Evolutionary conservation across 1,140 invertebrate genomes (phyloP).

Genomic region (Cherax quadricarinatus): DNA sequence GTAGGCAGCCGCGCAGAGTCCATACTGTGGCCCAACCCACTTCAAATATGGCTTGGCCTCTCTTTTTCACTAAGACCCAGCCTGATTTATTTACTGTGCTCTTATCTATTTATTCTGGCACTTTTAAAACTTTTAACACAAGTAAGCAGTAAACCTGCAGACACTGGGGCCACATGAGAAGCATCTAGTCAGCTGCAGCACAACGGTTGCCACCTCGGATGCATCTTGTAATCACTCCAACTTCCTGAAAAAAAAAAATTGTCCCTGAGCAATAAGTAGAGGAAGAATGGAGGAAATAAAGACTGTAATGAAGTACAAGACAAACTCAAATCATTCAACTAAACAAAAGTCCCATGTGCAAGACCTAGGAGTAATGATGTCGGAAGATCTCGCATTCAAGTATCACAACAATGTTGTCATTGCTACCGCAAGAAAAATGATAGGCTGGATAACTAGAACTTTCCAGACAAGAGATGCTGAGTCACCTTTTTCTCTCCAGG

Average conservation of each 20-base stretch:
- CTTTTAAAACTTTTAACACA: neutral
- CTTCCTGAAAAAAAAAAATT: neutral
- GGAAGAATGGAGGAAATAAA: too few relatives aligned
- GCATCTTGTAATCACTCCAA: neutral
- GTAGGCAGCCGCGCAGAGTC: slow-evolving; percentile 38
- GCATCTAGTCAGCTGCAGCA: slow-evolving; percentile 6
- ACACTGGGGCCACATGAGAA: neutral
- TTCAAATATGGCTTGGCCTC: slow-evolving; percentile 14
- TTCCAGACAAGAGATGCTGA: too few relatives aligned
- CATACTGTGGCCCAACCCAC: slow-evolving; percentile 50
- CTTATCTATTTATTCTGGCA: neutral
- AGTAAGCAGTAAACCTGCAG: neutral
- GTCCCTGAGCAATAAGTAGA: too few relatives aligned
- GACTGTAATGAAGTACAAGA: too few relatives aligned
- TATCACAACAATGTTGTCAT: too few relatives aligned
- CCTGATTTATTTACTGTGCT: neutral
- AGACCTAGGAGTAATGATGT: too few relatives aligned
- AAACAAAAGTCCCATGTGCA: too few relatives aligned
- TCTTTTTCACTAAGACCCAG: neutral
- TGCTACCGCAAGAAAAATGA: too few relatives aligned
- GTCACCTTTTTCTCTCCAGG: too few relatives aligned
- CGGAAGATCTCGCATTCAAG: too few relatives aligned
- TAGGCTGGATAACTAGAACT: too few relatives aligned
- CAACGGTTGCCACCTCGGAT: neutral
- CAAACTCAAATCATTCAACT: too few relatives aligned